Base-by-base conservation (phyloP, 2,113 vertebrate species). In the Brachionichthys hirsutus region DNA sequence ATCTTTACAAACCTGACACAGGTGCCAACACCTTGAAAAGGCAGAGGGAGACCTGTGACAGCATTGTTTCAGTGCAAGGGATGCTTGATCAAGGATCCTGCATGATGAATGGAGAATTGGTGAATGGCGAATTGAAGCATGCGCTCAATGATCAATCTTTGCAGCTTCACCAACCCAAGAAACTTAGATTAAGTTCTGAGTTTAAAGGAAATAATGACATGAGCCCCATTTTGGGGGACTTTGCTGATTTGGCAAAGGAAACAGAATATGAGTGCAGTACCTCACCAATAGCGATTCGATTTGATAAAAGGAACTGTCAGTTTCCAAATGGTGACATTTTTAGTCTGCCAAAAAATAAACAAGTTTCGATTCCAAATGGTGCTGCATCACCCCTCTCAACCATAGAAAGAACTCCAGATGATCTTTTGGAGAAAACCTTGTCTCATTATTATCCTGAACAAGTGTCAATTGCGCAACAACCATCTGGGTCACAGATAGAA, bases 361-460 rank as follows among this genome's bases (percentile, higher is more conserved):
- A 92, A 53, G 84, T 92, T 87, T 90, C 87, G 81, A 92, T 94
- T 85, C 78, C 91, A 79, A 99, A 98, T 85, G 95, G 95, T 95
- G 95, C 94, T 95, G 90, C 82, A 84, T 90, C 91, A 87, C 90
- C 91, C 76, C 89, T 93, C 73, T 92, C 93, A 90, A 94, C 93
- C 82, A 88, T 93, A 89, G 93, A 93, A 89, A 90, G 86, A 83
- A 89, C 92, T 84, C 90, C 83, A 43, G 91, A 91, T 87, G 90
- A 94, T 86, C 90, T 95, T 78, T 90, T 94, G 85, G 93, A 95
- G 77, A 94, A 95, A 92, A 93, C 92, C 11, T 89, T 93, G 85
- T 94, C 94, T 92, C 95, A 91, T 49, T 95, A 93, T 89, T 94
- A 93, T 87, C 93, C 94, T 88, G 93, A 94, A 70, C 91, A 93